Conservation (phyloP, 1,140 invertebrate genomes). For the Hycleus phaleratus region DNA sequence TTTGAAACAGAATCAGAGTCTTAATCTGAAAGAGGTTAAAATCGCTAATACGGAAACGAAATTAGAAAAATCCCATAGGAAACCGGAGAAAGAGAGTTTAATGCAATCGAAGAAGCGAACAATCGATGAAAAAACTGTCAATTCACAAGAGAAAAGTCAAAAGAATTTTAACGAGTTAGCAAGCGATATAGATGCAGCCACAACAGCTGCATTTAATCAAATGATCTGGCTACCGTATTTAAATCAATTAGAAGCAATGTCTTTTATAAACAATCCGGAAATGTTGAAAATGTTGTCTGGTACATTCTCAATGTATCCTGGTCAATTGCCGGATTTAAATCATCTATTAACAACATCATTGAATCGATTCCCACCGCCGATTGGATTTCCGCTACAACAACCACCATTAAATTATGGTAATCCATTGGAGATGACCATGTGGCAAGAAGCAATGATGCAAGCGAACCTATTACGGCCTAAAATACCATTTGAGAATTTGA, state of each 20-base stretch:
- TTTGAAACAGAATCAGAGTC: constrained; percentile 44
- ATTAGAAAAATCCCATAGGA: neutral
- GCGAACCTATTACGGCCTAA: constrained; percentile 41
- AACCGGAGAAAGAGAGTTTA: neutral
- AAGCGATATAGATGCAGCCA: constrained; percentile 57
- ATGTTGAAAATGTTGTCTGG: constrained; percentile 43
- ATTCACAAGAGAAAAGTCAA: neutral
- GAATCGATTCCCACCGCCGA: constrained; percentile 37
- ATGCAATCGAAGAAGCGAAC: neutral
- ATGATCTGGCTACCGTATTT: constrained; percentile 64
- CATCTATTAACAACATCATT: constrained; percentile 40
- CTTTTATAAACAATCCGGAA: constrained; percentile 40
- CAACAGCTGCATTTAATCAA: constrained; percentile 57
- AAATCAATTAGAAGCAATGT: constrained; percentile 49
- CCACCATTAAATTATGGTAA: constrained; percentile 46
- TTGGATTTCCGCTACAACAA: constrained; percentile 44
- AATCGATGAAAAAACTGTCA: neutral
- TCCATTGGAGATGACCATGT: constrained; percentile 55
- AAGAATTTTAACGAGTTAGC: constrained; percentile 40
- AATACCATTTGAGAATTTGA: constrained; percentile 29
- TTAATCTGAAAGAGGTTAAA: constrained; percentile 12
- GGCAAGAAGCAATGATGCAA: constrained; percentile 56
- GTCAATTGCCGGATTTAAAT: constrained; percentile 43
- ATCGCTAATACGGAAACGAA: neutral
- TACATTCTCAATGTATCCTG: constrained; percentile 39